phyloP scores from a whole-genome alignment of 2,797 vertebrate genomes.

The Xiphophorus birchmanni region DNA sequence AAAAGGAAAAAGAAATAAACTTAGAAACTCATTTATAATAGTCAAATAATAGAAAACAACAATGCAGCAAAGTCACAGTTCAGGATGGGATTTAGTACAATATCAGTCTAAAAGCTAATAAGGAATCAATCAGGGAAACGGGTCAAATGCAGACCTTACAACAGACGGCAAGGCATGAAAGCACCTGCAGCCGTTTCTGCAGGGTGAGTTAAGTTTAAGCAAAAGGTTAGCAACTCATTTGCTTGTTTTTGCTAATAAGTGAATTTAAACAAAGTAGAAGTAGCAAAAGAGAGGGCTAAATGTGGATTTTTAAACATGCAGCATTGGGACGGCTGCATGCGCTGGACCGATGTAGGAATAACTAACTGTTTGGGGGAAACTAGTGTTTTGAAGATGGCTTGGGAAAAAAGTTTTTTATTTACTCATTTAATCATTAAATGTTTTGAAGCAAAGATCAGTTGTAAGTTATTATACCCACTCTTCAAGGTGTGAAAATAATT shows the following conservation, averaged over 20 bases:
- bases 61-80: not conserved
- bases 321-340: not conserved
- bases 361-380: not conserved
- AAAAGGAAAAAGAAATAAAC: not conserved
- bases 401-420: not conserved
- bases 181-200: not conserved
- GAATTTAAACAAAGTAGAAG: not conserved
- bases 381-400: not conserved
- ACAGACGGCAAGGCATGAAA: not conserved
- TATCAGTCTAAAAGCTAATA: not conserved
- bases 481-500: not conserved
- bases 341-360: not conserved
- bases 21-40: not conserved
- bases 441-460: not conserved
- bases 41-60: not conserved
- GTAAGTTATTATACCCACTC: not conserved
- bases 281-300: not conserved
- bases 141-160: not conserved
- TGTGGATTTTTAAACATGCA: not conserved
- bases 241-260: not conserved
- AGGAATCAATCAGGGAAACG: not conserved
- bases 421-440: not conserved
- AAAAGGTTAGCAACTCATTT: not conserved
- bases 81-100: not conserved
- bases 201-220: not conserved